Evolutionary conservation across 2,888 invertebrate species (phyloP).

Genomic region (Carpatolechia fugitivella): DNA sequence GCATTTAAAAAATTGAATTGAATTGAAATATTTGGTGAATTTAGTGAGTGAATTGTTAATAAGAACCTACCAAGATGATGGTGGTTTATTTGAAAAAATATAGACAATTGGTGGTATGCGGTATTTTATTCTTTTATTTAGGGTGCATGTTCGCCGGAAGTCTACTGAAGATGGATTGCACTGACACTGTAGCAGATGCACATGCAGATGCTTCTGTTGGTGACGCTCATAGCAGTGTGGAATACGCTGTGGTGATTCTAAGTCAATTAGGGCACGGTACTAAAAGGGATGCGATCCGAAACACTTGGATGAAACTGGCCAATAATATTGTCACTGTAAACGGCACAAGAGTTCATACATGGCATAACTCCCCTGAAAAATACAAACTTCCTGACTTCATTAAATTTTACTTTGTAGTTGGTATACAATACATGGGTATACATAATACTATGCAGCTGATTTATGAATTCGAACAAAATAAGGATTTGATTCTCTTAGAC

Average conservation of each 20-base stretch:
- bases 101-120: conserved; percentile 54
- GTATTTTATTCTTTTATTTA: conserved; percentile 78
- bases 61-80: background rate
- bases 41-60: no score
- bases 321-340: conserved; percentile 57
- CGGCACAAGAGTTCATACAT: conserved; percentile 37
- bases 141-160: conserved; percentile 81
- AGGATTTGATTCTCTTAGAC: conserved; percentile 88
- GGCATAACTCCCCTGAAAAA: background rate
- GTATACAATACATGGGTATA: conserved; percentile 82
- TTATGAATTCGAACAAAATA: conserved; percentile 75
- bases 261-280: conserved; percentile 86
- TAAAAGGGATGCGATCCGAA: conserved; percentile 85
- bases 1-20: no score
- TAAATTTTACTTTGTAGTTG: conserved; percentile 62
- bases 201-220: background rate
- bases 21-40: no score
- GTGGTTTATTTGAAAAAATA: conserved; percentile 9
- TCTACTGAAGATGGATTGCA: conserved; percentile 79
- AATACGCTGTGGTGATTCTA: conserved; percentile 86
- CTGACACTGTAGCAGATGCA: conserved; percentile 44
- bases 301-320: conserved; percentile 88
- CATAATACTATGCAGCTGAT: conserved; percentile 69
- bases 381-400: conserved; percentile 36
- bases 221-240: conserved; percentile 35